phyloP scores from a whole-genome alignment of 2,888 invertebrate genomes.

The Sclerodermus sp. region DNA sequence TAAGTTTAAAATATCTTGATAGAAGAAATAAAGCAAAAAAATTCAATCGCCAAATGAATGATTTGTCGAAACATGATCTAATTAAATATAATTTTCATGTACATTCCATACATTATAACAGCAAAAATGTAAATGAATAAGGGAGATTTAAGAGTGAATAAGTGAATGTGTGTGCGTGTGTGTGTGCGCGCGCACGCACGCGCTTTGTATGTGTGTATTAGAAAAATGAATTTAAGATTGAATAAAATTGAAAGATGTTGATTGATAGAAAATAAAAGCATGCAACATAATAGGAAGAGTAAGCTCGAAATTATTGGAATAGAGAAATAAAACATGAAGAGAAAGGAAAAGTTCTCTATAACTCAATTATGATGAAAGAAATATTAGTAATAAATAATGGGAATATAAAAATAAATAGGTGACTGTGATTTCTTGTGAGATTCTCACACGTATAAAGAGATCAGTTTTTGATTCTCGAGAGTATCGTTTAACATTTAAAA shows the following conservation, averaged over 20 bases:
- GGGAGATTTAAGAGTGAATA: slow-evolving; percentile 4
- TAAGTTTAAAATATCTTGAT: too few species aligned
- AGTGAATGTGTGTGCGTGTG: slow-evolving; percentile 13
- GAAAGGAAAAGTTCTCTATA: slow-evolving; percentile 7
- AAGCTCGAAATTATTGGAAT: too few species aligned
- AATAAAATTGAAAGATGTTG: slow-evolving; percentile 6
- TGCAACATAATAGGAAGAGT: too few species aligned
- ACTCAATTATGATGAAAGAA: neutral
- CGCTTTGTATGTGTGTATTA: too few species aligned
- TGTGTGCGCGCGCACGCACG: too few species aligned
- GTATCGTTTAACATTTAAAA: too few species aligned
- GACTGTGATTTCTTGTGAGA: slow-evolving; percentile 36
- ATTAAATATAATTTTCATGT: neutral
- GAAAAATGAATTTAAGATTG: too few species aligned
- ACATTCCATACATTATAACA: neutral
- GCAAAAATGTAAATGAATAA: slow-evolving; percentile 13
- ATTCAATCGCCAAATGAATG: neutral
- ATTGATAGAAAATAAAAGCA: too few species aligned
- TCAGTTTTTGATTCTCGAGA: slow-evolving; percentile 25
- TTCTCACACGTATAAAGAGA: slow-evolving; percentile 34
- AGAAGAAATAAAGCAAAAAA: too few species aligned
- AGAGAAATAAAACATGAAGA: slow-evolving; percentile 18
- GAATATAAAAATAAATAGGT: slow-evolving; percentile 26
- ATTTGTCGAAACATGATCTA: too few species aligned
- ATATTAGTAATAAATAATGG: neutral